These are phyloP conservation scores for Platerodrilus igneus DNA, from an alignment of 2,888 invertebrate genomes.

Conservation along the genomic window DNA sequence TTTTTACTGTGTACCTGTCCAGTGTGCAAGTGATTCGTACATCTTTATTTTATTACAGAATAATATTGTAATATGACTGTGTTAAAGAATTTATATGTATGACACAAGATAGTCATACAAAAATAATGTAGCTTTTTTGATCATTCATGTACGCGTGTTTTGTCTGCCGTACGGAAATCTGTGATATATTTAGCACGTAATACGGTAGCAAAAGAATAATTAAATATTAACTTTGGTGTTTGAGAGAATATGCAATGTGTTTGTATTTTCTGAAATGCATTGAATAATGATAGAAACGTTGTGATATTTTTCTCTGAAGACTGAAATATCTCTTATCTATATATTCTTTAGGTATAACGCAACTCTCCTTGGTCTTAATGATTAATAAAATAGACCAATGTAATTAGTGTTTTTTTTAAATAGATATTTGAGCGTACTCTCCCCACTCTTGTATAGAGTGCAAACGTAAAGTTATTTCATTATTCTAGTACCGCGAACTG, in stretches of 20 bases:
- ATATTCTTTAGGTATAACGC: conserved; percentile 42
- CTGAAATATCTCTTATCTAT: conserved; percentile 50
- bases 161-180: conserved; percentile 45
- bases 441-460: conserved; percentile 44
- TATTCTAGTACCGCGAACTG: conserved; percentile 47
- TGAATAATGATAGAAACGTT: conserved; percentile 46
- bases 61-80: conserved; percentile 36
- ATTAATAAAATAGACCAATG: conserved; percentile 17
- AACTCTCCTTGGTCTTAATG: conserved; percentile 24
- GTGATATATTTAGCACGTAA: conserved; percentile 50
- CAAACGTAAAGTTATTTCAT: conserved; percentile 43
- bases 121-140: conserved; percentile 35
- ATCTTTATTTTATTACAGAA: conserved; percentile 32
- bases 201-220: conserved; percentile 49
- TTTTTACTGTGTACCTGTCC: conserved; percentile 42
- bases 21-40: conserved; percentile 41
- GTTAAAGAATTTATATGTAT: conserved; percentile 28
- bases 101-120: conserved; percentile 28
- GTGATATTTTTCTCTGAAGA: conserved; percentile 54
- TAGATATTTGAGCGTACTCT: conserved; percentile 41
- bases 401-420: conserved; percentile 30
- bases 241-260: conserved; percentile 38
- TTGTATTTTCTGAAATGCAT: conserved; percentile 29
- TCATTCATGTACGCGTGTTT: conserved; percentile 42
- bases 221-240: conserved; percentile 46